These are phyloP conservation scores for Pteria penguin DNA, from an alignment of 2,888 invertebrate genomes.

Conservation along the genomic window DNA sequence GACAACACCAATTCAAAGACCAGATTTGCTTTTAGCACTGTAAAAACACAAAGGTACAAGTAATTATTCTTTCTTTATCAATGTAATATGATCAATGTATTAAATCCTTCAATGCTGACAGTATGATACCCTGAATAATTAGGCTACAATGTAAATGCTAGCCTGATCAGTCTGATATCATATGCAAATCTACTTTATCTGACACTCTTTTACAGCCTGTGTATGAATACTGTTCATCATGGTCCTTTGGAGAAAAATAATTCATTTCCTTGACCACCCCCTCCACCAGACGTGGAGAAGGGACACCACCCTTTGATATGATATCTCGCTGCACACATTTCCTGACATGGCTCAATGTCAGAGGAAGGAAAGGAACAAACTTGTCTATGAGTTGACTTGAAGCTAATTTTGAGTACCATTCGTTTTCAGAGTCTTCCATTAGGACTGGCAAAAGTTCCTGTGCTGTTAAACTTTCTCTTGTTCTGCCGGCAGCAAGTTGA, in stretches of 20 bases:
- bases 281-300: slow-evolving; percentile 51
- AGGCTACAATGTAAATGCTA: no score
- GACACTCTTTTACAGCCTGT: slow-evolving; percentile 75
- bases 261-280: slow-evolving; percentile 64
- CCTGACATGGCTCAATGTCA: slow-evolving; percentile 68
- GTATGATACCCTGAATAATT: no score
- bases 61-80: no score
- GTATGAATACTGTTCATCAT: slow-evolving; percentile 59
- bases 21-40: no score
- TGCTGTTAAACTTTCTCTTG: slow-evolving; percentile 46
- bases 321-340: slow-evolving; percentile 69
- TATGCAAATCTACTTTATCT: slow-evolving; percentile 67
- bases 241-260: slow-evolving; percentile 60
- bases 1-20: no score
- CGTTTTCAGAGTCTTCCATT: slow-evolving; percentile 43
- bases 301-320: slow-evolving; percentile 55
- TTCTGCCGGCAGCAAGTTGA: slow-evolving; percentile 45
- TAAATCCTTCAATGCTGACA: no score
- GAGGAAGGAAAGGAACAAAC: slow-evolving; percentile 73
- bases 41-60: no score
- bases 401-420: slow-evolving; percentile 64
- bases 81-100: no score
- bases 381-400: slow-evolving; percentile 55
- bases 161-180: slow-evolving; percentile 10
- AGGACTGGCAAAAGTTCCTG: slow-evolving; percentile 54